Conservation (phyloP, 2,797 vertebrate species). For the Rhynchonycteris naso region DNA sequence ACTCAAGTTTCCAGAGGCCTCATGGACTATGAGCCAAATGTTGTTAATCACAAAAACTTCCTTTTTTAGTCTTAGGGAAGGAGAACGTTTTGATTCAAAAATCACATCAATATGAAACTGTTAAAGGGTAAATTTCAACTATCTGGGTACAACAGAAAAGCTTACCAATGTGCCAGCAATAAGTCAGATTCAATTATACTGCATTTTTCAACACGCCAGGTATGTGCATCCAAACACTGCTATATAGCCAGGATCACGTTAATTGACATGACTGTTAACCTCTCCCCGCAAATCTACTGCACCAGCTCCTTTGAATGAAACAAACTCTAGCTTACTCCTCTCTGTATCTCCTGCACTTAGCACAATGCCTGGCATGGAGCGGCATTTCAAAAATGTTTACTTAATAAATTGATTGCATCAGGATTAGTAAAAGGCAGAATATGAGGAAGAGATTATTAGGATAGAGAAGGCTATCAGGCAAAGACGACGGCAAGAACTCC, state of each 20-base stretch:
- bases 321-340: background rate
- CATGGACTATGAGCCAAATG: background rate
- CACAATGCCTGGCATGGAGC: background rate
- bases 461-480: background rate
- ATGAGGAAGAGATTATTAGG: background rate
- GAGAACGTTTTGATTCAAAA: slow-evolving; percentile 35
- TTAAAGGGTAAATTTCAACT: background rate
- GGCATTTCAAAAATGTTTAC: background rate
- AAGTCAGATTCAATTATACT: background rate
- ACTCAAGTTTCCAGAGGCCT: slow-evolving; percentile 46
- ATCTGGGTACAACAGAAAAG: background rate
- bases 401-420: background rate
- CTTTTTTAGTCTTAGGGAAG: slow-evolving; percentile 38
- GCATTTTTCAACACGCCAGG: background rate
- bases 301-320: background rate
- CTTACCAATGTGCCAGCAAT: background rate
- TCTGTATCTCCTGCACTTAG: background rate
- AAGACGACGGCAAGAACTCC: background rate
- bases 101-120: background rate
- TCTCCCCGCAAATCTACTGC: background rate
- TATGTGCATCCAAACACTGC: background rate
- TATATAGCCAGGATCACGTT: background rate
- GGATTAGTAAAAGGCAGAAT: background rate
- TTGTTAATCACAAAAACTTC: slow-evolving; percentile 16
- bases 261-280: background rate